phyloP scores from a whole-genome alignment of 2,888 invertebrate species.

The Linnaemya tessellans region DNA sequence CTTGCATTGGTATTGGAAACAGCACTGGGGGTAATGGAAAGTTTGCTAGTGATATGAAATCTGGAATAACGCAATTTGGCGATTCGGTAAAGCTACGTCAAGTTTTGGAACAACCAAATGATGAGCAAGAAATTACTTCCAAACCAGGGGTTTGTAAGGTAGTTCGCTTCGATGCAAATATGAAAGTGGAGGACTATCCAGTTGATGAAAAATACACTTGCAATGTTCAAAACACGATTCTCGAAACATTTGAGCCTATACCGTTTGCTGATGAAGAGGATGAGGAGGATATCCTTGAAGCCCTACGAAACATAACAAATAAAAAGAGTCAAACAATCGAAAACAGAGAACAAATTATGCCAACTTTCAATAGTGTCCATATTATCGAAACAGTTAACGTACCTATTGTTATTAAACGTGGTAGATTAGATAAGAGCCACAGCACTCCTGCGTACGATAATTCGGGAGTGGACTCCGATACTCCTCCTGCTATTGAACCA shows the following conservation, averaged over 20 bases:
- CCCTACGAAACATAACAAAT: slow-evolving; percentile 74
- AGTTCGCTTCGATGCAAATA: slow-evolving; percentile 82
- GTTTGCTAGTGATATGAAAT: slow-evolving; percentile 74
- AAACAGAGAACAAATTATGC: slow-evolving; percentile 62
- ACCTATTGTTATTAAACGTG: slow-evolving; percentile 81
- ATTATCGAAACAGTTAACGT: slow-evolving; percentile 80
- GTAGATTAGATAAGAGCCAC: slow-evolving; percentile 90
- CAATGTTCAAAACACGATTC: slow-evolving; percentile 83
- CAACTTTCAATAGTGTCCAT: slow-evolving; percentile 55
- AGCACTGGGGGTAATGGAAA: slow-evolving; percentile 55
- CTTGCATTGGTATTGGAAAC: slow-evolving; percentile 85
- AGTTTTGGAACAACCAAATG: slow-evolving; percentile 74
- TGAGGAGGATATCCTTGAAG: slow-evolving; percentile 76
- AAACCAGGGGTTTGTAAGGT: slow-evolving; percentile 83
- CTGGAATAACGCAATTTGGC: slow-evolving; percentile 63
- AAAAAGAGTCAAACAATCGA: slow-evolving; percentile 74
- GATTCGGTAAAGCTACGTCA: slow-evolving; percentile 77
- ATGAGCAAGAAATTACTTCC: slow-evolving; percentile 72
- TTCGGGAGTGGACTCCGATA: slow-evolving; percentile 83
- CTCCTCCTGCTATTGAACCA: slow-evolving; percentile 83
- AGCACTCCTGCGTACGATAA: slow-evolving; percentile 92
- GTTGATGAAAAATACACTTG: slow-evolving; percentile 82
- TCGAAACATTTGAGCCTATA: slow-evolving; percentile 83
- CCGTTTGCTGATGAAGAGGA: slow-evolving; percentile 82
- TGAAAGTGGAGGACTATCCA: slow-evolving; percentile 82